A percentile compares a stretch with the other conserved stretches of the same genome.
These are phyloP conservation scores for Oscheius onirici DNA, from an alignment of 2,888 invertebrate species.

Conservation along the genomic window DNA sequence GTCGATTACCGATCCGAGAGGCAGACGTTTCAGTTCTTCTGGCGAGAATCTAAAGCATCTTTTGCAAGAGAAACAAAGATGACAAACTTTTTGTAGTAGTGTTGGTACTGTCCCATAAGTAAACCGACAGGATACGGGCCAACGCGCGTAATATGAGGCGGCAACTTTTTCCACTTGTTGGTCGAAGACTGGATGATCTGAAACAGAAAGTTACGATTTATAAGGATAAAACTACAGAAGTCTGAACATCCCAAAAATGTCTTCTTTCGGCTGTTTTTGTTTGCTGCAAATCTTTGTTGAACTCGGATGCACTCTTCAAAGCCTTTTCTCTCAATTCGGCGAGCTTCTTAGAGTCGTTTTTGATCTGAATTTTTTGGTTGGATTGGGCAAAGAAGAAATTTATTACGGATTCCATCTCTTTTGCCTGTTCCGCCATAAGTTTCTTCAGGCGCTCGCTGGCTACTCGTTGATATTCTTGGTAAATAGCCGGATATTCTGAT, in stretches of 20 bases:
- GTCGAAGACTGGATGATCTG: constrained; percentile 57
- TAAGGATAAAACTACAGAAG: constrained; percentile 74
- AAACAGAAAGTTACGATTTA: constrained; percentile 4
- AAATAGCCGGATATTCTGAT: constrained; percentile 92
- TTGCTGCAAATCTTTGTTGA: constrained; percentile 84
- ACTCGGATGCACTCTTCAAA: constrained; percentile 79
- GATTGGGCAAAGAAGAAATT: background rate
- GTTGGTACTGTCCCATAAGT: constrained; percentile 94
- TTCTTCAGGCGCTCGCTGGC: constrained; percentile 71
- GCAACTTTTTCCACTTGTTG: constrained; percentile 43
- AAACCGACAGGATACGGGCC: constrained; percentile 86
- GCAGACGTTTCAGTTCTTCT: constrained; percentile 88
- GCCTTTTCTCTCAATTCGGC: constrained; percentile 83
- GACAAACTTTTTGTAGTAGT: constrained; percentile 81
- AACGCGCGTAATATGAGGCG: constrained; percentile 40
- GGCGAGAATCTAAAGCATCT: constrained; percentile 78
- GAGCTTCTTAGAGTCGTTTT: constrained; percentile 70
- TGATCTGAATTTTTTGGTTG: constrained; percentile 52
- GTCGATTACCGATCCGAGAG: constrained; percentile 87
- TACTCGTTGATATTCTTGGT: constrained; percentile 76
- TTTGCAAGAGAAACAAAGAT: background rate
- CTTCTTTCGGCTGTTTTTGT: constrained; percentile 80
- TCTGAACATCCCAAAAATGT: constrained; percentile 91
- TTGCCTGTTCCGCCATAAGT: constrained; percentile 72
- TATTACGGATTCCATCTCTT: constrained; percentile 72